These are phyloP conservation scores for Castor canadensis DNA, from an alignment of 2,113 vertebrate species.

Conservation along the genomic window DNA sequence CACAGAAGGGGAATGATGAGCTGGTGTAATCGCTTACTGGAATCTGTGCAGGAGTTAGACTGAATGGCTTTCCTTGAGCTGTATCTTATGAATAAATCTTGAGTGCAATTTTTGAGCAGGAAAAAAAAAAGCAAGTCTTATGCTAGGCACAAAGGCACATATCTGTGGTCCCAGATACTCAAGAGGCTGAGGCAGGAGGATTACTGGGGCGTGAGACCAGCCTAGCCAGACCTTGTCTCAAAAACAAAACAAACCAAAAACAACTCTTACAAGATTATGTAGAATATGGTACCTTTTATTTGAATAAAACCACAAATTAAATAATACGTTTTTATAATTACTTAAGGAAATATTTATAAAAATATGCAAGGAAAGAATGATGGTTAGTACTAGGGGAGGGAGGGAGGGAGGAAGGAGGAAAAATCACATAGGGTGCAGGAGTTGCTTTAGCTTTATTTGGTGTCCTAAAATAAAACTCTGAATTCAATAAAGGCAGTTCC, in stretches of 20 bases:
- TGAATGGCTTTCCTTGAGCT: neutral
- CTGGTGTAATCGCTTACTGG: neutral
- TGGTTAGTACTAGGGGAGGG: neutral
- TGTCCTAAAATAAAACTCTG: neutral
- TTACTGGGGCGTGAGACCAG: neutral
- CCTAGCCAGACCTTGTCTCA: neutral
- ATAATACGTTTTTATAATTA: neutral
- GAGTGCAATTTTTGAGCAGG: neutral
- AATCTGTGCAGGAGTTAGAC: neutral
- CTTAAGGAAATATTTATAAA: neutral
- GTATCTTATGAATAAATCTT: neutral
- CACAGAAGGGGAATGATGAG: fast-evolving
- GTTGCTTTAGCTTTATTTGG: neutral
- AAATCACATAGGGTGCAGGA: neutral
- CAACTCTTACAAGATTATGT: neutral
- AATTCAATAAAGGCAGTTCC: neutral
- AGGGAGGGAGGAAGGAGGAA: neutral
- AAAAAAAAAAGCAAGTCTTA: neutral
- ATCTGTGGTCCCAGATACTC: neutral
- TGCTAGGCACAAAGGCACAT: neutral
- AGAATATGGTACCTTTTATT: neutral
- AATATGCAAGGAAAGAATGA: neutral
- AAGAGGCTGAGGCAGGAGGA: neutral
- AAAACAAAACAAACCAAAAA: neutral
- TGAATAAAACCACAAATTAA: neutral